phyloP scores from a whole-genome alignment of 2,888 invertebrate species.

The Poecilobothrus nobilitatus region DNA sequence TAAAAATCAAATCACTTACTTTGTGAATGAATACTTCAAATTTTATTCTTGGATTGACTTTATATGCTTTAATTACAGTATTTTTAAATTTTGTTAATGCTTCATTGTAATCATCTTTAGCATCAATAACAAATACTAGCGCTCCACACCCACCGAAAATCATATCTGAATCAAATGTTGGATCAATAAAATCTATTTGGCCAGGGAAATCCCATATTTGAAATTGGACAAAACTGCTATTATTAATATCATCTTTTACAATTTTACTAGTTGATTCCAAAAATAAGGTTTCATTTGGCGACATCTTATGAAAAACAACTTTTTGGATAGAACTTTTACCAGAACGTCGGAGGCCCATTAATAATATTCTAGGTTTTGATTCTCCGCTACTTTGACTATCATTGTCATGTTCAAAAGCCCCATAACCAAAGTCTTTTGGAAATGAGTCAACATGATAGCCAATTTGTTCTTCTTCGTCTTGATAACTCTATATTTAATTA shows the following conservation, averaged over 20 bases:
- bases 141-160: constrained; percentile 97
- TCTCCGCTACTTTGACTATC: constrained; percentile 41
- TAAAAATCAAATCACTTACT: too few species aligned
- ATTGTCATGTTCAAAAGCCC: constrained; percentile 74
- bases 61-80: constrained; percentile 89
- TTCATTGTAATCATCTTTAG: constrained; percentile 97
- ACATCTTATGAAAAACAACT: constrained; percentile 99
- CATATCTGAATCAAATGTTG: constrained; percentile 89
- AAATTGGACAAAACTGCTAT: constrained; percentile 94
- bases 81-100: constrained; percentile 86
- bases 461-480: constrained; percentile 50
- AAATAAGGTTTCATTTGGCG: constrained; percentile 97
- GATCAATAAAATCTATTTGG: constrained; percentile 96
- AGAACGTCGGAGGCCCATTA: constrained; percentile 93
- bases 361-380: constrained; percentile 51
- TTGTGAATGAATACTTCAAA: constrained; percentile 99
- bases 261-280: constrained; percentile 98
- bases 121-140: constrained; percentile 91
- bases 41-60: constrained; percentile 91
- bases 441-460: constrained; percentile 57
- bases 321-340: constrained; percentile 99
- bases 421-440: constrained; percentile 89
- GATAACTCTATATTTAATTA: constrained; percentile 46
- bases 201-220: constrained; percentile 99
- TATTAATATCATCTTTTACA: constrained; percentile 95